Conservation (phyloP, 30 jellyfish, hydroid and myxozoan species). For the Turritopsis rubra region DNA sequence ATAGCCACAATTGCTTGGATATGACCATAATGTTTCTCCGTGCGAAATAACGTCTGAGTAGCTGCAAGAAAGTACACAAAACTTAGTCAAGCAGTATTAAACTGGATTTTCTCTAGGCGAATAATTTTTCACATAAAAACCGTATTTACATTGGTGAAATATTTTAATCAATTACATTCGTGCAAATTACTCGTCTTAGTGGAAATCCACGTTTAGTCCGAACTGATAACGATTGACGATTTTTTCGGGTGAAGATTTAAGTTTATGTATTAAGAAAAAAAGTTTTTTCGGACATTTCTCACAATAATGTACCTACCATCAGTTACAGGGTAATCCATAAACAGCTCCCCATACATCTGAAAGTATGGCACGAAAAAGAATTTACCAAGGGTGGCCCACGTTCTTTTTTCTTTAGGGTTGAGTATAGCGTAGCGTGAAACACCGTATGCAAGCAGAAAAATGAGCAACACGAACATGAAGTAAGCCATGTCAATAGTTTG, state of each 20-base stretch:
- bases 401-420: constrained; percentile 3
- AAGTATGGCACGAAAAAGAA: constrained; percentile 24
- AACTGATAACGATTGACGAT: too few species aligned
- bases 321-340: constrained; percentile 17
- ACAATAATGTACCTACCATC: not conserved
- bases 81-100: too few species aligned
- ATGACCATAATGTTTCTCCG: constrained; percentile 37
- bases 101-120: too few species aligned
- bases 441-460: constrained; percentile 31
- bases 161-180: too few species aligned
- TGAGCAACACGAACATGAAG: constrained; percentile 29
- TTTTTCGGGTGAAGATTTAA: too few species aligned
- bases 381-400: constrained; percentile 15
- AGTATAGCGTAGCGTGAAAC: constrained; percentile 28
- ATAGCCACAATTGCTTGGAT: constrained; percentile 51
- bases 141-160: too few species aligned
- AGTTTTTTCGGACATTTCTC: too few species aligned
- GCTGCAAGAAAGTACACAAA: constrained; percentile 35
- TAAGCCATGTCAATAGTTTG: constrained; percentile 34
- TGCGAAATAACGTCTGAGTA: constrained; percentile 41
- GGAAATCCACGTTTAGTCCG: too few species aligned
- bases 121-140: too few species aligned
- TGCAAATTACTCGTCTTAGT: too few species aligned
- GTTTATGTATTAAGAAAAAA: too few species aligned
- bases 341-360: constrained; percentile 38